These are phyloP conservation scores for Benthosema pterotum DNA, from an alignment of 2,797 vertebrate species.

Conservation along the genomic window DNA sequence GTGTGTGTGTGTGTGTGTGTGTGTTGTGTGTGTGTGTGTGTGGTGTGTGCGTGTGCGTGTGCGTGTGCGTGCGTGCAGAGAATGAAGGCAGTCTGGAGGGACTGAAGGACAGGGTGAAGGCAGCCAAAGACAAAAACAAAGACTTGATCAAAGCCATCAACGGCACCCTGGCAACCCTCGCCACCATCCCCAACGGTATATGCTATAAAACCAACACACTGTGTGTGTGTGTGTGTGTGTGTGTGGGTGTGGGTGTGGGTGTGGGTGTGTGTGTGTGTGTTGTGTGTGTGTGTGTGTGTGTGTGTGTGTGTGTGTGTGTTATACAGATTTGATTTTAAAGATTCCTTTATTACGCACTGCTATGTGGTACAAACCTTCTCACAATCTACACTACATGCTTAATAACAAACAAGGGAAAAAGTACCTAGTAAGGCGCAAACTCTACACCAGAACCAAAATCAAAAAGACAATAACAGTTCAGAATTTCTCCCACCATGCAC, in stretches of 20 bases:
- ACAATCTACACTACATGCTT: no score
- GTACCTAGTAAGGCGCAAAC: no score
- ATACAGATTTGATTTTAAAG: no score
- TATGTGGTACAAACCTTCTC: no score
- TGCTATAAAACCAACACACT: slow-evolving; percentile 24
- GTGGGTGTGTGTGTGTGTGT: not conserved
- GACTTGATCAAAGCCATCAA: slow-evolving; percentile 86
- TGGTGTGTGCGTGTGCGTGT: slow-evolving; percentile 25
- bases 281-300: not conserved
- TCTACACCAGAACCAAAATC: no score
- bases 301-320: slow-evolving; percentile 34
- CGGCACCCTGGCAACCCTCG: slow-evolving; percentile 87
- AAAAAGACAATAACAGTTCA: no score
- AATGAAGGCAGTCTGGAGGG: slow-evolving; percentile 78
- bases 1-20: not conserved
- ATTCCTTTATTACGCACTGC: no score
- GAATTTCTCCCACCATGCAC: no score
- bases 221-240: not conserved
- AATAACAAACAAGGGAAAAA: no score
- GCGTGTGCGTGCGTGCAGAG: slow-evolving; percentile 71
- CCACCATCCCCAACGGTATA: slow-evolving; percentile 89
- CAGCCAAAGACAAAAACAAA: slow-evolving; percentile 84
- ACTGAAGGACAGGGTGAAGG: slow-evolving; percentile 84
- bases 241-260: not conserved
- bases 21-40: not conserved